Base-by-base conservation (phyloP, 2,888 invertebrate genomes). In the Neria commutata region DNA sequence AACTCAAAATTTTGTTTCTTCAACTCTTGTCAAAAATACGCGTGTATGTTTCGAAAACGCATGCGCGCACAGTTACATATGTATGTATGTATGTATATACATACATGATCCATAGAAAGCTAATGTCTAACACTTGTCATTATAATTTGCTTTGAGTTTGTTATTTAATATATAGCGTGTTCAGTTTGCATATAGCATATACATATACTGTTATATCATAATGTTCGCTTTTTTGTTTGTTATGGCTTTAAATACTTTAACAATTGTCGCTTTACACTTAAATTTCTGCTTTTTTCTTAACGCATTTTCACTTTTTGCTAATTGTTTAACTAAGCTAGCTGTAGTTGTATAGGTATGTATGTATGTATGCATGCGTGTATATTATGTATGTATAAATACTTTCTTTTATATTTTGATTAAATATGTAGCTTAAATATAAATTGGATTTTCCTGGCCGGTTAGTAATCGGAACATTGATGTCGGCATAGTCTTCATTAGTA, bases 401-500 rank as follows among this genome's bases (percentile, higher is more conserved):
- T 54, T 34, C 45, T 61, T 54, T 45, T 46, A 52, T 52, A 14
- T 50, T 54, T 54, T 54, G 34, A 17, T 46, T 54, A 26, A 24
- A 29, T 23, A 40, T 26, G n/a, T 57, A 62, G 58, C 66, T 86
- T 91, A 98, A 85, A 99, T 98, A 85, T 97, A 99, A 84, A 98
- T 92, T 71, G 99, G 99, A 83, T 95, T 95, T 85, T 99, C 99
- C 85, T 99, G 99, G 62, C 99, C 99, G 71, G 99, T 99, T 78
- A 99, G 86, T 80, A 99, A 87, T 77, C 98, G 90, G 86, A 98
- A 99, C 96, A 99, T 99, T 68, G 98, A 98, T 69, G 99, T 99
- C 74, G 99, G 99, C 99, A 99, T 99, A 62, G 99, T 99, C 85
- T 99, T 99, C 98, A 99, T 99, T 75, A 98, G 88, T 75, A 99